Conservation (phyloP, 1,140 invertebrate species). For the Leptestheria dahalacensis region DNA sequence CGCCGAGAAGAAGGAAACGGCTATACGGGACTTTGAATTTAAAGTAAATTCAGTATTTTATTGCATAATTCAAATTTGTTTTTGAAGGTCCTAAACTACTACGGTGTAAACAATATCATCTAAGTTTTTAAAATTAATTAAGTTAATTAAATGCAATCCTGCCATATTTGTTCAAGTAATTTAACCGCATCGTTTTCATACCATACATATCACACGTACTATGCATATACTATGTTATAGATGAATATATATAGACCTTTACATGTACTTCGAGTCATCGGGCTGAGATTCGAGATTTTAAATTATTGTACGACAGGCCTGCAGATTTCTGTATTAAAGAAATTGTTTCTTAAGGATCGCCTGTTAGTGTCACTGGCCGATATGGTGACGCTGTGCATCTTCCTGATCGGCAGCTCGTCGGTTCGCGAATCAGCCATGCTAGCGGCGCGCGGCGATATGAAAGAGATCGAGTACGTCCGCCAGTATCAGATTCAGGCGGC, state of each 20-base stretch:
- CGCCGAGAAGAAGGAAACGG: slow-evolving; percentile 39
- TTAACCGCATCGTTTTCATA: too few species aligned
- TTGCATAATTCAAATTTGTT: too few species aligned
- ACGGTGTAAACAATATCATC: too few species aligned
- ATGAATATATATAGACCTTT: too few species aligned
- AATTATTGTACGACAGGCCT: slow-evolving; percentile 29
- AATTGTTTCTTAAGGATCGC: slow-evolving; percentile 39
- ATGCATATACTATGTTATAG: too few species aligned
- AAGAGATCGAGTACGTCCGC: slow-evolving; percentile 37
- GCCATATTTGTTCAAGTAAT: too few species aligned
- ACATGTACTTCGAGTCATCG: too few species aligned
- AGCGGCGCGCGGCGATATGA: slow-evolving; percentile 43
- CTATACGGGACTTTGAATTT: slow-evolving; percentile 44
- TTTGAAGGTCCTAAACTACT: too few species aligned
- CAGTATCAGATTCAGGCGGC: slow-evolving; percentile 53
- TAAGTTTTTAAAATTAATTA: too few species aligned
- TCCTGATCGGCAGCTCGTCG: slow-evolving; percentile 58
- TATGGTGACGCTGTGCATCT: slow-evolving; percentile 66
- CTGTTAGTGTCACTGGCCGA: slow-evolving; percentile 70
- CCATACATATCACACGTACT: too few species aligned
- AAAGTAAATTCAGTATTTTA: slow-evolving; percentile 30
- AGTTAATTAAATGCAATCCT: too few species aligned
- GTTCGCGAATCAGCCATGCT: slow-evolving; percentile 50
- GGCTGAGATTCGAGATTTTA: too few species aligned
- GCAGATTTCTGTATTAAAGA: slow-evolving; percentile 14